A percentile compares a stretch with the other conserved stretches of the same genome.
Conservation (phyloP, 2,113 vertebrate genomes). For the Calyptomena viridis region DNA sequence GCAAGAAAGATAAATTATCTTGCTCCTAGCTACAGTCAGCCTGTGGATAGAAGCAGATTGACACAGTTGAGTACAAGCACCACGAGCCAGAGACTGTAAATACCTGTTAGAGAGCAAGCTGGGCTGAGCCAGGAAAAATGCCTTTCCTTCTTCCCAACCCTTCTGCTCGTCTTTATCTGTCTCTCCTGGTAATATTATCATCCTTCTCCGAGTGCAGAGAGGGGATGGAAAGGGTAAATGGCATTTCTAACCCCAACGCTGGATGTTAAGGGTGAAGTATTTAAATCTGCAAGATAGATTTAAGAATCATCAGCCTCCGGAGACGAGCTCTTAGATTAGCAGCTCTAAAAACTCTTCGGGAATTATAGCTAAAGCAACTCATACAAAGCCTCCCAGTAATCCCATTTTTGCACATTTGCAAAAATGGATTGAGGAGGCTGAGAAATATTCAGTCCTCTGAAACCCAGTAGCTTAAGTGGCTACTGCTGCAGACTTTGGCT, state of each 20-base stretch:
- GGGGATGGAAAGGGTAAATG: constrained; percentile 19
- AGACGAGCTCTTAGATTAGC: constrained; percentile 32
- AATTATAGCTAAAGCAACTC: constrained; percentile 22
- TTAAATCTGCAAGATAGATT: constrained; percentile 29
- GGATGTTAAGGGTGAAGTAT: neutral
- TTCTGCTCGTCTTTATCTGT: constrained; percentile 39
- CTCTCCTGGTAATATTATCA: constrained; percentile 41
- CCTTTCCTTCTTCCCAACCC: neutral
- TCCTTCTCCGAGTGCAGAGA: constrained; percentile 6
- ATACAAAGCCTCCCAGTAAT: constrained; percentile 44
- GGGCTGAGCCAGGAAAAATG: constrained; percentile 48
- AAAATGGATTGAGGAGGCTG: neutral
- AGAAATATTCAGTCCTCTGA: neutral
- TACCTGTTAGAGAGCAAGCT: constrained; percentile 62
- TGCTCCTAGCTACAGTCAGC: constrained; percentile 66
- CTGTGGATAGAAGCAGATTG: constrained; percentile 71
- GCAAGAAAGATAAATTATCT: constrained; percentile 71
- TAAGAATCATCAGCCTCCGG: neutral
- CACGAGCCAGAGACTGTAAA: constrained; percentile 59
- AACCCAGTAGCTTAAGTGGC: neutral
- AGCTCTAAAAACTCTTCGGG: neutral
- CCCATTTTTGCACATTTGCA: constrained; percentile 50
- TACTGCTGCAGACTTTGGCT: neutral
- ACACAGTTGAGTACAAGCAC: constrained; percentile 66
- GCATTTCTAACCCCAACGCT: neutral